Evolutionary conservation across 2,797 vertebrate genomes (phyloP).

Genomic region (Danio jaintianensis): DNA sequence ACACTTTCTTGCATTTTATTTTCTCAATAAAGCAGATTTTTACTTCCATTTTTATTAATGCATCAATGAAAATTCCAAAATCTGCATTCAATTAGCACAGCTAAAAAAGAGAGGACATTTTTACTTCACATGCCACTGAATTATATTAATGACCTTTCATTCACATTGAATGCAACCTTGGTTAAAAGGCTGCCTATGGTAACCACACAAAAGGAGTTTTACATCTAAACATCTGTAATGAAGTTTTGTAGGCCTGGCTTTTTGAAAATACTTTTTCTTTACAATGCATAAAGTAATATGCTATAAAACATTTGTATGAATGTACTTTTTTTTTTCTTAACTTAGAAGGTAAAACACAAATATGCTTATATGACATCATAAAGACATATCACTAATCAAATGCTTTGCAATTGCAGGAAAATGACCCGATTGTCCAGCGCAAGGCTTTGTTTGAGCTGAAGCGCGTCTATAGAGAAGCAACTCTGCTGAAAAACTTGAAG

Average conservation of each 20-base stretch:
- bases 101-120: not conserved
- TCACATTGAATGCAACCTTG: not conserved
- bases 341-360: not conserved
- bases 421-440: conserved; percentile 50
- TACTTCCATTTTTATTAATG: too few species aligned
- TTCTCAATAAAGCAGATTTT: too few species aligned
- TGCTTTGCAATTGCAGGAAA: conserved; percentile 45
- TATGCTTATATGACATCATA: not conserved
- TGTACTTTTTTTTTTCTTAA: not conserved
- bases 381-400: not conserved
- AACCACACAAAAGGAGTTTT: conserved; percentile 24
- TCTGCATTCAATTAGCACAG: not conserved
- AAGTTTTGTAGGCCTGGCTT: not conserved
- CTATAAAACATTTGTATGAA: not conserved
- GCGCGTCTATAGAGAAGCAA: conserved; percentile 46
- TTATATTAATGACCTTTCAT: not conserved
- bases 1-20: too few species aligned
- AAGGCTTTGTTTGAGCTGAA: conserved; percentile 61
- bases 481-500: conserved; percentile 2
- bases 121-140: not conserved
- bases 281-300: not conserved
- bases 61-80: too few species aligned
- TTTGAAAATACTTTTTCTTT: not conserved
- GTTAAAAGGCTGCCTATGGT: conserved; percentile 7
- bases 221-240: conserved; percentile 4